A percentile compares a stretch with the other conserved stretches of the same genome.
phyloP scores from a whole-genome alignment of 64 coral and sea anemone genomes.

The Actinia equina region DNA sequence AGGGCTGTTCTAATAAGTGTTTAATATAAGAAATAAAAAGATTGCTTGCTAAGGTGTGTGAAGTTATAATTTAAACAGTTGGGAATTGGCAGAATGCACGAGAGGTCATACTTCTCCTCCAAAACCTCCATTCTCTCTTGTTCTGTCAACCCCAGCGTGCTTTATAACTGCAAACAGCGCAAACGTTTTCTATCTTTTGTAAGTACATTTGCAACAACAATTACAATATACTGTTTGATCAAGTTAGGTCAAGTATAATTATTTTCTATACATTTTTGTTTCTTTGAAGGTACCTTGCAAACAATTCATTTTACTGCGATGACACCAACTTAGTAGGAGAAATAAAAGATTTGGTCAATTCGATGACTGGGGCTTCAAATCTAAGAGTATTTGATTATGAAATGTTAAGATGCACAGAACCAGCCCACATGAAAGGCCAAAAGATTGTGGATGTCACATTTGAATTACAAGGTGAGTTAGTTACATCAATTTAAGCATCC shows the following conservation, averaged over 20 bases:
- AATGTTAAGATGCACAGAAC: constrained; percentile 31
- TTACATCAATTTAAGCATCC: too few relatives aligned
- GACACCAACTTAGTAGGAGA: neutral
- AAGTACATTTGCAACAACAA: too few relatives aligned
- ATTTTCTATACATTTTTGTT: neutral
- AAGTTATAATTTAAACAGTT: neutral
- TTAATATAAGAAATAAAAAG: too few relatives aligned
- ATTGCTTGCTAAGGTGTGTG: too few relatives aligned
- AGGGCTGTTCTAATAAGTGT: too few relatives aligned
- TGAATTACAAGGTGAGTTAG: neutral
- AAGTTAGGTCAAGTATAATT: neutral
- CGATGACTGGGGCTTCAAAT: neutral
- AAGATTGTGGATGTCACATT: neutral
- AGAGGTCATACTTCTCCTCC: too few relatives aligned
- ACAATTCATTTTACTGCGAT: constrained; percentile 53
- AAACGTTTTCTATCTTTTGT: too few relatives aligned
- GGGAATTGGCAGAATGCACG: neutral
- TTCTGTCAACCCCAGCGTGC: too few relatives aligned
- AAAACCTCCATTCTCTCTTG: too few relatives aligned
- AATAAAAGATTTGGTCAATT: neutral
- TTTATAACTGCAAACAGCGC: too few relatives aligned
- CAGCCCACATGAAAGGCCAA: constrained; percentile 34
- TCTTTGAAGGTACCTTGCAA: constrained; percentile 20
- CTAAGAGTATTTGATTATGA: constrained; percentile 45
- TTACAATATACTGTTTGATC: neutral